Percentiles rank a stretch among this genome's conserved stretches.
phyloP scores from a whole-genome alignment of 53 echinoderm and acorn worm species.

The Echinometra lucunter region DNA sequence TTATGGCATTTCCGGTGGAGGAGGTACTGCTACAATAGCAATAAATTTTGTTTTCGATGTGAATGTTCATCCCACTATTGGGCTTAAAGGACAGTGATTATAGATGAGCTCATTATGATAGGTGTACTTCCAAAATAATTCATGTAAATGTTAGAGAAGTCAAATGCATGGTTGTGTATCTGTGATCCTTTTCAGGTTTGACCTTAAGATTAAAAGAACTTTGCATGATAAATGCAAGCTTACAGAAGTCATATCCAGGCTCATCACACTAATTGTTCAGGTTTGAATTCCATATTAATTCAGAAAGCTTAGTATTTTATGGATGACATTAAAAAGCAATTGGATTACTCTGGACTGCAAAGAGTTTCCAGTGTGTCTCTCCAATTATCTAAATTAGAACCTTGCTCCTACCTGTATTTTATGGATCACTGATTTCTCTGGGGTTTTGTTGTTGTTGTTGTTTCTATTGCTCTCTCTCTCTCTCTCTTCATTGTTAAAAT shows the following conservation, averaged over 20 bases:
- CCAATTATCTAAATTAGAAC: conserved; percentile 27
- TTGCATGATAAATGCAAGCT: background rate
- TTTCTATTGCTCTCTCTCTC: background rate
- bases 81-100: background rate
- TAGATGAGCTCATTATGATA: background rate
- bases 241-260: background rate
- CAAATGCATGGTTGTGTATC: too few species aligned
- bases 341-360: background rate
- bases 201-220: too few species aligned
- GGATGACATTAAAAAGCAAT: background rate
- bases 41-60: background rate
- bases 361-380: background rate
- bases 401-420: background rate
- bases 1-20: background rate
- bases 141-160: background rate
- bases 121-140: too few species aligned
- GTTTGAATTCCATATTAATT: background rate
- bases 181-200: too few species aligned
- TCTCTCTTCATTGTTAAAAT: background rate
- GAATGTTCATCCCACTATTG: background rate
- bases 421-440: conserved; percentile 16
- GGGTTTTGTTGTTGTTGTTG: background rate
- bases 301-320: background rate
- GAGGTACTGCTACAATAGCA: background rate
- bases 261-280: background rate